Percentiles rank a stretch among this genome's conserved stretches.
Conservation (phyloP, 2,888 invertebrate species). For the Arenicola marina region DNA sequence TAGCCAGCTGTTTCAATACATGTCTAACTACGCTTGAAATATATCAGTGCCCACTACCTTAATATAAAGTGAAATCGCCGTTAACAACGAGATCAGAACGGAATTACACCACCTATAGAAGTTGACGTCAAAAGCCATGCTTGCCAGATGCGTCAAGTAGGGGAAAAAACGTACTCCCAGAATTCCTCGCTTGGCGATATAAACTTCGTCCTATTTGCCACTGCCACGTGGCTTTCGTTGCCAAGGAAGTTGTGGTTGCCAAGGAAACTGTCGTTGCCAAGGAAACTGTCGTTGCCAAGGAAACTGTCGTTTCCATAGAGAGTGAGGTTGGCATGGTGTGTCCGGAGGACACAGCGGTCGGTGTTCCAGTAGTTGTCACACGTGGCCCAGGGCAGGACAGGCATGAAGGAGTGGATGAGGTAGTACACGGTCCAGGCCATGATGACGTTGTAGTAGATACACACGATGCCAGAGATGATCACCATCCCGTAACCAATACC, state of each 20-base stretch:
- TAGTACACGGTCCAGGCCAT: constrained; percentile 62
- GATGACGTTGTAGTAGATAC: constrained; percentile 62
- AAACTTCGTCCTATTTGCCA: not conserved
- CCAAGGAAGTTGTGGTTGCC: not conserved
- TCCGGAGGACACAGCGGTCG: constrained; percentile 14
- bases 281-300: not conserved
- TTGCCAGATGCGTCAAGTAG: too few species aligned
- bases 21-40: too few species aligned
- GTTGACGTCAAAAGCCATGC: too few species aligned
- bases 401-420: constrained; percentile 57
- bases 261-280: not conserved
- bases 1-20: too few species aligned
- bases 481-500: constrained; percentile 60
- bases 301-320: not conserved
- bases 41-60: too few species aligned
- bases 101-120: too few species aligned
- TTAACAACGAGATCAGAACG: too few species aligned
- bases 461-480: constrained; percentile 58
- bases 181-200: constrained; percentile 38
- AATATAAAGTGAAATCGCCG: too few species aligned
- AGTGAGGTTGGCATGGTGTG: not conserved
- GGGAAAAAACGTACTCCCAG: too few species aligned
- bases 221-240: not conserved
- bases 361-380: constrained; percentile 60
- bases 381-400: constrained; percentile 57